Evolutionary conservation across 1,140 invertebrate species (phyloP).

Genomic region (Scylla paramamosain): DNA sequence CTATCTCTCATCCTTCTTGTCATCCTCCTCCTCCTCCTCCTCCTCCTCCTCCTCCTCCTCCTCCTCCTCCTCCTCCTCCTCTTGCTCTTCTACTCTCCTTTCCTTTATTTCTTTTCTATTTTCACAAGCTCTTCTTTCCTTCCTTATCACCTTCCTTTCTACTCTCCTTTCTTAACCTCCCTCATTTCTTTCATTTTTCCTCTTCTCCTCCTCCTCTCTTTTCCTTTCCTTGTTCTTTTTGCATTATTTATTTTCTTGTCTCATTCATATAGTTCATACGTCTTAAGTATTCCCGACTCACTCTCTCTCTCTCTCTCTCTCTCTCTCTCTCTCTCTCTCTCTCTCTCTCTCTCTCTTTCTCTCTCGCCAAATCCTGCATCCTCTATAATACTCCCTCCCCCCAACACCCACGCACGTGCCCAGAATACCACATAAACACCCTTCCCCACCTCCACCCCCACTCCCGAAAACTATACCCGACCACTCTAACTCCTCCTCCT

Average conservation of each 20-base stretch:
- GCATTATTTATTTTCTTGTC: not conserved
- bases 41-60: not conserved
- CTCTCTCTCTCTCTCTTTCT: conserved; percentile 37
- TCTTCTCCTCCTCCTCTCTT: not conserved
- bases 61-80: not conserved
- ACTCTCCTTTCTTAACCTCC: not conserved
- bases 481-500: not conserved
- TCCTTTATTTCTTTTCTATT: too few relatives aligned
- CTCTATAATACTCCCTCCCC: not conserved
- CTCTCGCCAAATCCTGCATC: not conserved
- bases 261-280: not conserved
- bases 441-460: too few relatives aligned
- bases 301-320: conserved; percentile 36
- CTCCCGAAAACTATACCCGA: not conserved
- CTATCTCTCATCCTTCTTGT: not conserved
- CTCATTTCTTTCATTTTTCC: not conserved
- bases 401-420: too few relatives aligned
- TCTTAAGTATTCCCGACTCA: not conserved
- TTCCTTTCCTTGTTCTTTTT: not conserved
- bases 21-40: not conserved
- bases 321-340: not conserved
- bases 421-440: too few relatives aligned
- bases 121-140: not conserved
- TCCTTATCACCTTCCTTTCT: not conserved
- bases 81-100: not conserved